These are phyloP conservation scores for Epinotia bilunana DNA, from an alignment of 2,888 invertebrate genomes.

Conservation along the genomic window DNA sequence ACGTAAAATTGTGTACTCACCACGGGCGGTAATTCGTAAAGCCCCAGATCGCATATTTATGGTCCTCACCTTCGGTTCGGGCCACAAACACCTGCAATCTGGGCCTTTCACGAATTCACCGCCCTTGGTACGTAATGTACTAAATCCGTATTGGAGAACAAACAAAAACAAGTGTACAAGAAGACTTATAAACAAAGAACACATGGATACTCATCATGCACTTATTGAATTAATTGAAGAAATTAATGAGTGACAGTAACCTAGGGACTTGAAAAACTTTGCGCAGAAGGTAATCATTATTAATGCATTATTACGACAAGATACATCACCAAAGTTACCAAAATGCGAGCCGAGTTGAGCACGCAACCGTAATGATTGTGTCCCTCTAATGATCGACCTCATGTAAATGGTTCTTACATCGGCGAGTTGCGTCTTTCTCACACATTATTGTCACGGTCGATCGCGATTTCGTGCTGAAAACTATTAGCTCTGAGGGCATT, in stretches of 20 bases:
- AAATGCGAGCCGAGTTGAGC: background rate
- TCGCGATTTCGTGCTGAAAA: conserved; percentile 32
- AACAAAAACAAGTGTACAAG: too few relatives aligned
- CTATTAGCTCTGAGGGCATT: conserved; percentile 13
- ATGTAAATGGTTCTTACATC: conserved; percentile 7
- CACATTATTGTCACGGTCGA: conserved; percentile 36
- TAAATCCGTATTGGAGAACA: too few relatives aligned
- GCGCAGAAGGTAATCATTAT: background rate
- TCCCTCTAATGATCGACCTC: conserved; percentile 15
- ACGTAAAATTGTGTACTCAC: too few relatives aligned
- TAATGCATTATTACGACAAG: background rate
- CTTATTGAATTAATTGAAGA: too few relatives aligned
- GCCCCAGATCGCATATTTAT: too few relatives aligned
- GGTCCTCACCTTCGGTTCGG: too few relatives aligned
- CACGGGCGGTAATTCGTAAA: too few relatives aligned
- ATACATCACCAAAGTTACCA: background rate
- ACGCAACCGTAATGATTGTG: conserved; percentile 3
- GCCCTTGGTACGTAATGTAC: too few relatives aligned
- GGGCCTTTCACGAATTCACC: too few relatives aligned
- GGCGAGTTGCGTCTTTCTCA: conserved; percentile 15
- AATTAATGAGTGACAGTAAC: background rate
- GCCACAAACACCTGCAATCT: too few relatives aligned
- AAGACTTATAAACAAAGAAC: too few relatives aligned
- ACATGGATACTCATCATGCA: too few relatives aligned
- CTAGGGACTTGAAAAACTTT: background rate